Base-by-base conservation (phyloP, 2,113 vertebrate genomes). In the Burhinus bistriatus region DNA sequence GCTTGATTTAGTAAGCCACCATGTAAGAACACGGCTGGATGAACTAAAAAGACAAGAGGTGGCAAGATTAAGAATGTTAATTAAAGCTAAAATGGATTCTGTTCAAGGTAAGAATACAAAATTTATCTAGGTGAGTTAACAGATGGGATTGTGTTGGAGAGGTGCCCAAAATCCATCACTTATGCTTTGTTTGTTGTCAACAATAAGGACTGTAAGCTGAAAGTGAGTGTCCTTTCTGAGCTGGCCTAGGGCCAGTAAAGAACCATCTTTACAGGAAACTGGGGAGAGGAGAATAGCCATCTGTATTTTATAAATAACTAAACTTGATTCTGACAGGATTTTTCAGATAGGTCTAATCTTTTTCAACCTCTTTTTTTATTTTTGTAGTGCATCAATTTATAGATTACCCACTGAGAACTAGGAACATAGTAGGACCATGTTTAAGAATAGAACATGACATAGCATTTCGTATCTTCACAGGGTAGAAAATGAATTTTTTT, bases 21-120 rank as follows among this genome's bases (percentile, higher is more conserved):
- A 99, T 26, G 99, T 99, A 82, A 98, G 99, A 97, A 99, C 99
- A 85, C 99, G 98, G 77, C 98, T 99, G 95, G 99, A 99, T 97
- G 99, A 99, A 97, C 94, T 99, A 70, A 99, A 99, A 97, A 98
- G 99, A 85, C 99, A 99, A 98, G 99, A 99, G 87, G 98, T 99
- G 29, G 99, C 98, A 97, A 98, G 99, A 83, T 98, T 99, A 93
- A 98, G 99, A 76, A 99, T 99, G 93, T 96, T 99, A 84, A 99
- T 99, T 96, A 99, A 99, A 97, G 99, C 99, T 89, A 99, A 99
- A 97, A 98, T 99, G 94, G 99, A 99, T 98, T 96, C 99, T 26
- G 97, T 99, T 97, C 99, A 99, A 98, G 99, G 99, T 96, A 98
- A 99, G 97, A 98, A 94, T 97, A 97, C 26, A 81, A 49, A 80